Evolutionary conservation across 37 sponge, comb jelly and placozoan species (phyloP).

Genomic region (Amphimedon queenslandica): DNA sequence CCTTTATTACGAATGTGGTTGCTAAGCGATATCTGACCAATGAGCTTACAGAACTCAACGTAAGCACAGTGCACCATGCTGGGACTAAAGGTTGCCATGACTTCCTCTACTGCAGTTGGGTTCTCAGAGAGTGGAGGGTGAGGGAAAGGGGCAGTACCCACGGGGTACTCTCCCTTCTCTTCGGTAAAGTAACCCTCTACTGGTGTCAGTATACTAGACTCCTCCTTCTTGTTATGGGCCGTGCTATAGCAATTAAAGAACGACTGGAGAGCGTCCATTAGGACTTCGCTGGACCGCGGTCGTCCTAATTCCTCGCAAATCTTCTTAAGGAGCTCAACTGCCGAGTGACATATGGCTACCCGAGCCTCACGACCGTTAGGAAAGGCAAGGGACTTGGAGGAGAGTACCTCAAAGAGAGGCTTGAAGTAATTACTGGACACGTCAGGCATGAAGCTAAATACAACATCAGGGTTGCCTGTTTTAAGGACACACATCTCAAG

Average conservation of each 20-base stretch:
- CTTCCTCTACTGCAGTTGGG: constrained; percentile 11
- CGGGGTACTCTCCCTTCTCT: background rate
- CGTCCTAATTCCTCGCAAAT: constrained; percentile 35
- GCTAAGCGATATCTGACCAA: constrained; percentile 69
- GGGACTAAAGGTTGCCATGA: constrained; percentile 52
- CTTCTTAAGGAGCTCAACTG: constrained; percentile 41
- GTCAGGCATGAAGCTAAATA: constrained; percentile 5
- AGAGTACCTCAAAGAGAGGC: constrained; percentile 72
- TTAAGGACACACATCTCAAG: constrained; percentile 17
- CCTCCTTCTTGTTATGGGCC: constrained; percentile 6
- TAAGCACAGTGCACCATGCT: constrained; percentile 69
- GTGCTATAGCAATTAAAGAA: constrained; percentile 49
- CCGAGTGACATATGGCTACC: constrained; percentile 46
- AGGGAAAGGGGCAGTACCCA: background rate
- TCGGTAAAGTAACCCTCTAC: constrained; percentile 1
- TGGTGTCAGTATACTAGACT: background rate
- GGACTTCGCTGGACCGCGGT: constrained; percentile 19
- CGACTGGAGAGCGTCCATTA: constrained; percentile 29
- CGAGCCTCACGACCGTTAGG: constrained; percentile 57
- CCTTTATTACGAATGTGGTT: constrained; percentile 62
- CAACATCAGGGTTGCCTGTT: background rate
- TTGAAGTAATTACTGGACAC: constrained; percentile 42
- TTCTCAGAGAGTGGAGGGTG: background rate
- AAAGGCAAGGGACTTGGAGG: constrained; percentile 51
- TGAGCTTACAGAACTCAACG: constrained; percentile 68